Base-by-base conservation (phyloP, 2,797 vertebrate species). In the Danio kyathit region DNA sequence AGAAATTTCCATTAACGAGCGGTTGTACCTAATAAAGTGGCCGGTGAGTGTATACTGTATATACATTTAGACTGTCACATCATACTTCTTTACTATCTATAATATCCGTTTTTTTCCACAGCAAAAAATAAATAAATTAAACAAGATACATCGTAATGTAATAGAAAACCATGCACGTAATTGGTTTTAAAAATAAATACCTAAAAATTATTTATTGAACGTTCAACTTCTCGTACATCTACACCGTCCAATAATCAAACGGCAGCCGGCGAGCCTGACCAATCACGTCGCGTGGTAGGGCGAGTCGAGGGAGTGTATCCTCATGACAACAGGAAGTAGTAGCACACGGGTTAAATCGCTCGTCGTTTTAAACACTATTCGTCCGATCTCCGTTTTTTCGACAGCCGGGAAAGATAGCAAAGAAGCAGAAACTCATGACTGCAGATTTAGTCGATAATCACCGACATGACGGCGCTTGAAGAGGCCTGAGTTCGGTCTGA, bases 291-390 rank as follows among this genome's bases (percentile, higher is more conserved):
- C 9, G 17, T 6, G 7, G 59, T 29, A 51, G 73, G 74, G 78
- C 69, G 79, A 54, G 40, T 2, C 63, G n/a, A 73, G 41, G 69
- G 70, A 48, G 49, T 66, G 61, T 71, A 44, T 44, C 12, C 60
- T 60, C 41, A 29, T 49, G 61, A 82, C 79, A 83, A 69, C 79
- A 73, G 86, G 83, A 87, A 83, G 60, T 60, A 14, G 21, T 29
- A 64, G 9, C 7, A 38, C 41, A 41, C 44, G 46, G 16, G 7
- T n/a, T 11, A 44, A 57, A 2, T 29, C 43, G 19, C 29, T 44
- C 13, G 10, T 44, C n/a, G 6, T 40, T 46, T 56, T 17, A 40
- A 10, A 12, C 21, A 9, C 19, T 48, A 9, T 48, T 69, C 19
- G 5, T 64, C 10, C 41, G 8, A 67, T 44, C 29, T 21, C 4